phyloP scores from a whole-genome alignment of 2,797 vertebrate species.

The Tragelaphus eurycerus region DNA sequence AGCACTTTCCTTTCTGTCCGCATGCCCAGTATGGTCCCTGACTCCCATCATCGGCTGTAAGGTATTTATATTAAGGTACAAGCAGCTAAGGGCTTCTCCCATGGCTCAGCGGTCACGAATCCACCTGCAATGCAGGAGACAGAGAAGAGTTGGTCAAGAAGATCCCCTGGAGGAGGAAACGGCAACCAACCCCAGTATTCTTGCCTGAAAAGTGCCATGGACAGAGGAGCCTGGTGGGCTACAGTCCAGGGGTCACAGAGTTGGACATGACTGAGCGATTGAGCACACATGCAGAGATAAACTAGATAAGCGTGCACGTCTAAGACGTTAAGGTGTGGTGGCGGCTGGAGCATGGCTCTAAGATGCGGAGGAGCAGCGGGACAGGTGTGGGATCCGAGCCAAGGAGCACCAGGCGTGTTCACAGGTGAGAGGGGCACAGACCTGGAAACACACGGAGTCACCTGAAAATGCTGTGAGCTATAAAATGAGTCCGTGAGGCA shows the following conservation, averaged over 20 bases:
- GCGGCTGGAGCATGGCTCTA: rapidly evolving
- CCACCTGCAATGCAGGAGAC: not conserved
- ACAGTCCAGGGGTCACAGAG: not conserved
- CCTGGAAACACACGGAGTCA: too few relatives aligned
- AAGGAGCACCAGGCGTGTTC: rapidly evolving
- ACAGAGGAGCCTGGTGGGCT: not conserved
- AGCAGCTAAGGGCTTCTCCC: not conserved
- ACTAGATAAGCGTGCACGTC: not conserved
- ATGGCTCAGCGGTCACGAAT: not conserved
- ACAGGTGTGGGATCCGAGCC: rapidly evolving
- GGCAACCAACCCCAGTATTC: not conserved
- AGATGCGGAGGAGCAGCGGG: rapidly evolving
- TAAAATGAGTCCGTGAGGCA: not conserved
- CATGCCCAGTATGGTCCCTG: rapidly evolving
- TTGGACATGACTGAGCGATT: not conserved
- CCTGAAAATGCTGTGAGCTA: not conserved
- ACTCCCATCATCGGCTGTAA: rapidly evolving
- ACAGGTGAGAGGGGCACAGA: rapidly evolving
- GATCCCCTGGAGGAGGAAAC: not conserved
- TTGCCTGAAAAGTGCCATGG: not conserved
- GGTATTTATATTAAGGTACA: not conserved
- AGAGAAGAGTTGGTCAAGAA: not conserved
- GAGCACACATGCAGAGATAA: not conserved
- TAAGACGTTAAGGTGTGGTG: not conserved
- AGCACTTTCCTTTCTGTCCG: not conserved